A percentile compares a stretch with the other conserved stretches of the same genome.
Conservation (phyloP, 1,140 invertebrate genomes). For the Atta cephalotes region DNA sequence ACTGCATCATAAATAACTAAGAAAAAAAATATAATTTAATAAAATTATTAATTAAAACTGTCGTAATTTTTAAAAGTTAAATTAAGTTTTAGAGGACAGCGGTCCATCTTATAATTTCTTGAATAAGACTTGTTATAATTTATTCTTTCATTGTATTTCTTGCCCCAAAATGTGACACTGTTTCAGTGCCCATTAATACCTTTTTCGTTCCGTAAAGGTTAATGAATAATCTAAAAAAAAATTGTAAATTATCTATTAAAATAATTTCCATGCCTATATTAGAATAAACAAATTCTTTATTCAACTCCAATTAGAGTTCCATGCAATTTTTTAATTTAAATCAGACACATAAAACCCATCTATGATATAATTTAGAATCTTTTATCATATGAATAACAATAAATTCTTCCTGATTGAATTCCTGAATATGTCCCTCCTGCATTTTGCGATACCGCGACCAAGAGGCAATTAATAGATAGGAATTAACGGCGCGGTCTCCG, state of each 20-base stretch:
- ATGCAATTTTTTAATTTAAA: neutral
- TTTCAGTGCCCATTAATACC: no score
- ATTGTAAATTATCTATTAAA: neutral
- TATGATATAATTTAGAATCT: neutral
- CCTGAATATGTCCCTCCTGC: neutral
- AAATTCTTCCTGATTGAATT: neutral
- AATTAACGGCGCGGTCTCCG: slow-evolving; percentile 38
- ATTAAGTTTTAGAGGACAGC: neutral
- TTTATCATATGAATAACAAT: neutral
- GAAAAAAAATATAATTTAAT: neutral
- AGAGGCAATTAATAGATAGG: slow-evolving; percentile 49
- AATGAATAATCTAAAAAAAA: no score
- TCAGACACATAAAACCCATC: neutral
- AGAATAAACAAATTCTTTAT: neutral
- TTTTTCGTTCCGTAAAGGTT: no score
- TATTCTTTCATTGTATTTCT: no score
- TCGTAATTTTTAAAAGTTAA: neutral
- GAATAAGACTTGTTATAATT: neutral
- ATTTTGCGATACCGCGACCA: neutral
- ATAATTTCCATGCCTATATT: neutral
- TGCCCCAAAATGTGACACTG: no score
- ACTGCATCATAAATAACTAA: neutral
- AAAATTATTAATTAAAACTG: neutral
- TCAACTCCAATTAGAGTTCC: neutral
- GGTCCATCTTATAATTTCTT: no score